These are phyloP conservation scores for Moxostoma hubbsi DNA, from an alignment of 2,797 vertebrate species.

Conservation along the genomic window DNA sequence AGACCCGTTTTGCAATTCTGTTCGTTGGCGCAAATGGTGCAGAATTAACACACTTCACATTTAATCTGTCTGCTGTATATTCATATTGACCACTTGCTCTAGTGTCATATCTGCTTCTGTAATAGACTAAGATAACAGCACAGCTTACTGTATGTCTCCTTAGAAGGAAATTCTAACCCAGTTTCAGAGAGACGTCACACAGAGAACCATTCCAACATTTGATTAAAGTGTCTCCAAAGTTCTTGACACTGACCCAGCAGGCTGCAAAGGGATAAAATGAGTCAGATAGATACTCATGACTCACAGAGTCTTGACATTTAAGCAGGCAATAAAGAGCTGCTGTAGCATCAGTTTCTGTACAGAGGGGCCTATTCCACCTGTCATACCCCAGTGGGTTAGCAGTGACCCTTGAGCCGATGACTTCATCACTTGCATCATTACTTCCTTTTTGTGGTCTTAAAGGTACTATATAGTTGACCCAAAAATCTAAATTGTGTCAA, in stretches of 20 bases:
- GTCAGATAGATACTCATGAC: constrained; percentile 7
- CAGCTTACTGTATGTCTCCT: not conserved
- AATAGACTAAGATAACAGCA: not conserved
- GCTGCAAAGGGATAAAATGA: constrained; percentile 1
- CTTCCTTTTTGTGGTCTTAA: not conserved
- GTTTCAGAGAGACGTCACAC: constrained; percentile 54
- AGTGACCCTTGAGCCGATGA: not conserved
- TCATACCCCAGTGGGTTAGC: constrained; percentile 17
- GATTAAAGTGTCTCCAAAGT: constrained; percentile 18
- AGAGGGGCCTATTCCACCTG: constrained; percentile 13
- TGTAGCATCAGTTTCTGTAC: not conserved
- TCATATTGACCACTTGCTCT: not conserved
- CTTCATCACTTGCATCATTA: constrained; percentile 29
- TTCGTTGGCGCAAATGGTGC: no score
- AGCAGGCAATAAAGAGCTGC: not conserved
- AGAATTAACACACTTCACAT: no score
- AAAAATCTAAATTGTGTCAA: no score
- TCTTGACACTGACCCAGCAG: constrained; percentile 16
- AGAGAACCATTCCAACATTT: constrained; percentile 21
- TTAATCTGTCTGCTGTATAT: no score
- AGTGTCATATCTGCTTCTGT: not conserved
- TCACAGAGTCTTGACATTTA: not conserved
- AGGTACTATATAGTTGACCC: no score
- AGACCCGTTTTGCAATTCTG: no score
- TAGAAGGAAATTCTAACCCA: constrained; percentile 16